Base-by-base conservation (phyloP, 92 coral and sea anemone genomes). In the Diadumene lineata region DNA sequence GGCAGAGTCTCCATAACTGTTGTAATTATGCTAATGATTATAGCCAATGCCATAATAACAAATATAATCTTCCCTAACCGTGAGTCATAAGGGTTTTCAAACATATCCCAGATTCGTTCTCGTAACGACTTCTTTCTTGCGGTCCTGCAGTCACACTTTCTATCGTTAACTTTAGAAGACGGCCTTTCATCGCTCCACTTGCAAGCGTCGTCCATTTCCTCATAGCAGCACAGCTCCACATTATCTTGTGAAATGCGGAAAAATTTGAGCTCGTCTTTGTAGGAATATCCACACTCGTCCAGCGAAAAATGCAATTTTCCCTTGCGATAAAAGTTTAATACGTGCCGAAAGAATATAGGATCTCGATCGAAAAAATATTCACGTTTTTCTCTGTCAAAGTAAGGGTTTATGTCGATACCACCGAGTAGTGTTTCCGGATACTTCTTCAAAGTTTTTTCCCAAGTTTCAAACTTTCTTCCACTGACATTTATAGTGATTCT, bases 381-480 rank as follows among this genome's bases (percentile, higher is more conserved):
- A 0, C 77, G 60, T 31, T 80, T 79, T 31, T 83, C 79, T 19
- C 81, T 43, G 76, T 92, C 93, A 64, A 81, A 87, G 74, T 80
- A 94, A 1, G 80, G 66, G 60, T 86, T 88, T 25, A 85, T 61
- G 21, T 81, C 93, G 19, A 77, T 62, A 74, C 97, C 88, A 0
- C 98, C 97, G 0, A 94, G 70, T 25, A 94, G 70, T 53, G 94
- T 88, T 56, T 90, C 79, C 7, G 98, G 98, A 68, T 81, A 88
- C 77, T 88, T 90, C 64, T 87, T 69, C 29, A 94, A 80, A 7
- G 94, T 94, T 19, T 80, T 82, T 56, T 88, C 90, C 98, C 98
- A 94, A 32, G 98, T 94, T 78, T 94, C 97, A 73, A 85, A 94
- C 68, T 84, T 88, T 70, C 96, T 73, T 73, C 98, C 98, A 43